A percentile compares a stretch with the other conserved stretches of the same genome.
These are phyloP conservation scores for Craterocephalus amniculus DNA, from an alignment of 2,797 vertebrate species.

Conservation along the genomic window DNA sequence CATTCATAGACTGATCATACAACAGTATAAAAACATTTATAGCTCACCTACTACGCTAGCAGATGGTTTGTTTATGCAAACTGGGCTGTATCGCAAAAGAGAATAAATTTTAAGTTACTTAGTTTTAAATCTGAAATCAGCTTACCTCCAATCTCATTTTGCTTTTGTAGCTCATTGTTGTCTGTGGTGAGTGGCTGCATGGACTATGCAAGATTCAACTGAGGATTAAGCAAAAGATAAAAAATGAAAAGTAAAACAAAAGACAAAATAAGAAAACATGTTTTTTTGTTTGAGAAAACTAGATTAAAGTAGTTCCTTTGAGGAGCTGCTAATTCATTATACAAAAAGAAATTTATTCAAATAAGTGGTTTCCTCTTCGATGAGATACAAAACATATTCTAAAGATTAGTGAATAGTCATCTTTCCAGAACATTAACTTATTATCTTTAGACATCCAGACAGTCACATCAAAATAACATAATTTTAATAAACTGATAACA, in stretches of 20 bases:
- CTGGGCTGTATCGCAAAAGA: conserved; percentile 40
- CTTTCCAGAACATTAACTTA: conserved; percentile 12
- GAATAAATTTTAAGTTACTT: conserved; percentile 72
- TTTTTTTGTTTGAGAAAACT: conserved; percentile 32
- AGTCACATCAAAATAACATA: no score
- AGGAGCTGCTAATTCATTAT: conserved; percentile 47
- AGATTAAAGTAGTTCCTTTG: conserved; percentile 32
- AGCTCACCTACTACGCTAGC: conserved; percentile 45
- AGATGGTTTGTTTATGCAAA: conserved; percentile 77
- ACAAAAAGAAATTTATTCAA: conserved; percentile 53
- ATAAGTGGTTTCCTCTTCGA: conserved; percentile 53
- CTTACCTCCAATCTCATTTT: conserved; percentile 81
- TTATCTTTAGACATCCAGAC: not conserved
- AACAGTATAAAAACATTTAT: conserved; percentile 4
- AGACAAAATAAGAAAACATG: conserved; percentile 50
- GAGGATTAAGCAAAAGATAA: conserved; percentile 62
- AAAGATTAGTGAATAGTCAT: conserved; percentile 36
- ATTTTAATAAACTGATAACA: not conserved
- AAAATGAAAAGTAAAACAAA: conserved; percentile 43
- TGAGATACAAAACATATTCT: conserved; percentile 46
- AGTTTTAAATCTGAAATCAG: conserved; percentile 81
- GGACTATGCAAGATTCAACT: conserved; percentile 37
- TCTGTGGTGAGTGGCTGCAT: conserved; percentile 63
- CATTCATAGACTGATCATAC: not conserved
- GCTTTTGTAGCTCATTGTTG: conserved; percentile 68